Evolutionary conservation across 2,113 vertebrate species (phyloP), one percentile per base, ranked within the genome.

Genomic region (Amblyopsis rosae): DNA sequence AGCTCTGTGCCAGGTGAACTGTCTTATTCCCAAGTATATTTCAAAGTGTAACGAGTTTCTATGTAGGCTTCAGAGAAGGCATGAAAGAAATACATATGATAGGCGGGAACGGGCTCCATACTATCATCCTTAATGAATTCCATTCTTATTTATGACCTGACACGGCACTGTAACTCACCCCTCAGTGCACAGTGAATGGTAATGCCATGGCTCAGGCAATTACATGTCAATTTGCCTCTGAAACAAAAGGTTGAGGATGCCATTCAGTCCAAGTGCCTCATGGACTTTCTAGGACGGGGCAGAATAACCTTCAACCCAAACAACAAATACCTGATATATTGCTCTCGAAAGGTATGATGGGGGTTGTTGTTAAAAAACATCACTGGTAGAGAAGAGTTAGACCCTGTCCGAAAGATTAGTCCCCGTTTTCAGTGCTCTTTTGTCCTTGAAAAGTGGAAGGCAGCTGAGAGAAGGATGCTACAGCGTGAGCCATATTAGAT

Each of bases 61-160:
- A 79, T 87, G 82, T 79, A 73, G 79, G 77, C 82, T 79, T 75
- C 53, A 50, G 69, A 70, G 78, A 77, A 86, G 88, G 82, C 81
- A 55, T 12, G 82, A 81, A 56, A 75, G 77, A 71, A 73, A 83
- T 65, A 45, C 67, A 63, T 63, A 80, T 79, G 62, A 70, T 50
- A 76, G 46, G 45, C 77, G 68, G 78, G 69, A 89, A 85, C 81
- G 79, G 70, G 69, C 82, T 81, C 78, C 62, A 46, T 78, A 75
- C 69, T 77, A 79, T 86, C 85, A 87, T 87, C 87, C 85, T 85
- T 84, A 85, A 89, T 89, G 76, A 89, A 91, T 88, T 89, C 71
- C 56, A 86, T 88, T 88, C 82, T 88, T 91, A 90, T 88, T 89
- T 89, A 91, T 87, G 86, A 86, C 81, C 78, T 82, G 88, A 87